These are phyloP conservation scores for Eristalinus aeneus DNA, from an alignment of 2,888 invertebrate species.

Conservation along the genomic window DNA sequence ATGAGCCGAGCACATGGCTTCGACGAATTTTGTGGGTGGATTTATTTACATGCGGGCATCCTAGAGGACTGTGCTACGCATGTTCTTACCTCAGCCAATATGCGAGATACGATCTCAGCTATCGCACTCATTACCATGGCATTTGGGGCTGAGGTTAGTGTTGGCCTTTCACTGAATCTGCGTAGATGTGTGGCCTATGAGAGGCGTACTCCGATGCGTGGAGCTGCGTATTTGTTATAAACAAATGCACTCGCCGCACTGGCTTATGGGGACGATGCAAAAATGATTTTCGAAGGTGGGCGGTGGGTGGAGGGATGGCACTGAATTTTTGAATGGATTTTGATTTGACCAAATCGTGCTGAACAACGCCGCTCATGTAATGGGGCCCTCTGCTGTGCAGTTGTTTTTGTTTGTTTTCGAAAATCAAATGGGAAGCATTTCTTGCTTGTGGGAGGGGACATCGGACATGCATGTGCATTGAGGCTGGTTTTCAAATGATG, in stretches of 20 bases:
- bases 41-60: conserved; percentile 34
- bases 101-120: conserved; percentile 70
- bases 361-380: not conserved
- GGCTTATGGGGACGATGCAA: conserved; percentile 26
- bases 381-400: not conserved
- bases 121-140: conserved; percentile 68
- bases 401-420: not conserved
- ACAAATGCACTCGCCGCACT: conserved; percentile 57
- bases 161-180: conserved; percentile 68
- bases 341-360: not conserved
- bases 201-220: conserved; percentile 65
- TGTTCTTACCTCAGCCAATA: conserved; percentile 69
- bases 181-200: conserved; percentile 70
- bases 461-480: not conserved
- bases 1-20: conserved; percentile 15
- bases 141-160: conserved; percentile 61
- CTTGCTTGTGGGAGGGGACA: not conserved
- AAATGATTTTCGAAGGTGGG: not conserved
- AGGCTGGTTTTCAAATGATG: not conserved
- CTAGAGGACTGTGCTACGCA: conserved; percentile 56
- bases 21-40: conserved; percentile 53
- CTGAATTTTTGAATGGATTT: not conserved
- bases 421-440: conserved; percentile 1
- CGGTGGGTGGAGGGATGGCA: conserved; percentile 33
- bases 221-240: conserved; percentile 69